Percentiles rank a stretch among this genome's conserved stretches.
Conservation (phyloP, 2,113 vertebrate species). For the Kryptolebias marmoratus region DNA sequence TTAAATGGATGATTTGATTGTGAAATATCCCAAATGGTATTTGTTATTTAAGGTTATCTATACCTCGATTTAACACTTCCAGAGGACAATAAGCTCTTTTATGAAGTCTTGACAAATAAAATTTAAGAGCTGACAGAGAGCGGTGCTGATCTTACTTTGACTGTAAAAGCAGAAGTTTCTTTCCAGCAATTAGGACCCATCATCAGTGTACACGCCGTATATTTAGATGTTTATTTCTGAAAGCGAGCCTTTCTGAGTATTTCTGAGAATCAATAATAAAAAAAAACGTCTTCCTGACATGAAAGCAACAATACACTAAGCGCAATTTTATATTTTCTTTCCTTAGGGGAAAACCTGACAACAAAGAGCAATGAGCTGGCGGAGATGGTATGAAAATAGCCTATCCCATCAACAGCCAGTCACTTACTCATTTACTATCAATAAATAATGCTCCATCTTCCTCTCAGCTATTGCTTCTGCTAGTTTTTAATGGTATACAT, state of each 20-base stretch:
- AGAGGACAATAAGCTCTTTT: background rate
- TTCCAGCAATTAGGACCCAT: no score
- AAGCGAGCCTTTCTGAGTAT: no score
- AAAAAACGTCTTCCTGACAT: conserved; percentile 8
- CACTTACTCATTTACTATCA: conserved; percentile 65
- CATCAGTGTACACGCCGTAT: no score
- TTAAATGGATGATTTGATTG: no score
- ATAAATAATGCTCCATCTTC: conserved; percentile 68
- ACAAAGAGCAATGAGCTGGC: conserved; percentile 33
- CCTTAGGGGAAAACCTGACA: conserved; percentile 11
- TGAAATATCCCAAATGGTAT: no score
- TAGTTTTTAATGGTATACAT: conserved; percentile 67
- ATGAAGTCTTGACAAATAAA: conserved; percentile 9
- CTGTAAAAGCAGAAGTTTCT: no score
- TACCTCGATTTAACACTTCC: background rate
- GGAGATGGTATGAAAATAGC: conserved; percentile 58
- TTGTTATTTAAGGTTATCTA: background rate
- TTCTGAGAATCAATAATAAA: conserved; percentile 1
- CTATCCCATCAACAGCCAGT: conserved; percentile 60
- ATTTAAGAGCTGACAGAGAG: background rate
- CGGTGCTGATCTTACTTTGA: no score
- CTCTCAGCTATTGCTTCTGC: conserved; percentile 40
- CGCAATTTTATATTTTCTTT: conserved; percentile 1
- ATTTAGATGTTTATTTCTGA: no score
- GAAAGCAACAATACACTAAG: conserved; percentile 26